These are phyloP conservation scores for Neopipo cinnamomea DNA, from an alignment of 2,113 vertebrate species.

Conservation along the genomic window DNA sequence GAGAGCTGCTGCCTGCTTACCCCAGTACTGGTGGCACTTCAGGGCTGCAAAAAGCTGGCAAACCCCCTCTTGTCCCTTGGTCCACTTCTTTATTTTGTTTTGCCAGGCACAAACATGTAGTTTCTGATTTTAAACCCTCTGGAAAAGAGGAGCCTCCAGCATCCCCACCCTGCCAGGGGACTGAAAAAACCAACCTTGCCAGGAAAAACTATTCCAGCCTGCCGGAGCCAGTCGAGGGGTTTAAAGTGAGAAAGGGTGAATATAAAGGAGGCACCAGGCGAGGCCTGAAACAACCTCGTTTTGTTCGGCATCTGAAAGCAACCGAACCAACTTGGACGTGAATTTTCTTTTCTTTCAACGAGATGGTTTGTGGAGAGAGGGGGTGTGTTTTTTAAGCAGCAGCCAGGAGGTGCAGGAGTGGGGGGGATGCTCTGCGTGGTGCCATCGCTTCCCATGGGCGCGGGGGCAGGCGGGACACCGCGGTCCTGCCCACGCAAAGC, in stretches of 20 bases:
- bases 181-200: not conserved
- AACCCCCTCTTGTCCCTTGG: not conserved
- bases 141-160: not conserved
- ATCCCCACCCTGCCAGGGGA: not conserved
- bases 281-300: constrained; percentile 30
- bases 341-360: not conserved
- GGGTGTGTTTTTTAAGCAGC: not conserved
- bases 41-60: not conserved
- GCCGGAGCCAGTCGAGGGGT: not conserved
- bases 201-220: constrained; percentile 25
- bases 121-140: not conserved
- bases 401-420: not conserved
- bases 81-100: not conserved
- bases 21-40: accelerated
- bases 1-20: not conserved
- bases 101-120: not conserved
- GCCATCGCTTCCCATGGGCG: accelerated
- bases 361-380: not conserved
- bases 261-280: constrained; percentile 35
- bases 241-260: constrained; percentile 5
- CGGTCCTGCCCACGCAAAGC: not conserved
- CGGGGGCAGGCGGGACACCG: not conserved
- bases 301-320: constrained; percentile 47
- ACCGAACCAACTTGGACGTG: not conserved
- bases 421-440: not conserved